Base-by-base conservation (phyloP, 2,888 invertebrate species). In the Anorthoa munda region DNA sequence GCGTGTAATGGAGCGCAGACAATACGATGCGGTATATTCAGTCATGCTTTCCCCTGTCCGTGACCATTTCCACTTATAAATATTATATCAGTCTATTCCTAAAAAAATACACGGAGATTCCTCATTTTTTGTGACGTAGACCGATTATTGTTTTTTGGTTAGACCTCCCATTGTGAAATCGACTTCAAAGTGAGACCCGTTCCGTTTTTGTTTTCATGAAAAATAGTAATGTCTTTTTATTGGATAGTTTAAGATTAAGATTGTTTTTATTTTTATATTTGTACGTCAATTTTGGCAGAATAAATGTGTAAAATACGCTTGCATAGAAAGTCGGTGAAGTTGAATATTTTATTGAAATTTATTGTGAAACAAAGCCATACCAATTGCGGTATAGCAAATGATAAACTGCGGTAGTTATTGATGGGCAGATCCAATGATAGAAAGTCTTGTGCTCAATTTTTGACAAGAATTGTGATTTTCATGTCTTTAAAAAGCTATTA, bases 11-110 rank as follows among this genome's bases (percentile, higher is more conserved):
- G 90, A 92, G 90, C 94, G 90, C 77, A 82, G 81, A 84, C 86
- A 92, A 90, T 89, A 89, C 86, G 87, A 86, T 88, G 86, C 86
- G 76, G 81, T 87, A 87, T 84, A 87, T 84, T 91, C 85, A 84
- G 93, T 92, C 92, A 93, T 94, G 93, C 94, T 94, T 94, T 94
- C 94, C 84, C 90, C 84, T 78, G 64, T 87, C 77, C 83, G 87
- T 86, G 86, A 85, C 67, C 81, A 75, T 75, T 83, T 83, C 81
- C 72, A 75, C 76, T 86, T 76, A 86, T 84, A 86, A 86, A 83
- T 83, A 83, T 80, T 76, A 84, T 86, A 77, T 74, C 80, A 76
- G 56, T 66, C 31, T 61, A 48, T 72, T 66, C 51, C 66, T 39
- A 77, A 77, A 72, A 79, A 75, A 67, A 15, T 59, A 56, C 4